Percentiles rank a stretch among this genome's conserved stretches.
These are phyloP conservation scores for Merops nubicus DNA, from an alignment of 2,113 vertebrate species.

Conservation along the genomic window DNA sequence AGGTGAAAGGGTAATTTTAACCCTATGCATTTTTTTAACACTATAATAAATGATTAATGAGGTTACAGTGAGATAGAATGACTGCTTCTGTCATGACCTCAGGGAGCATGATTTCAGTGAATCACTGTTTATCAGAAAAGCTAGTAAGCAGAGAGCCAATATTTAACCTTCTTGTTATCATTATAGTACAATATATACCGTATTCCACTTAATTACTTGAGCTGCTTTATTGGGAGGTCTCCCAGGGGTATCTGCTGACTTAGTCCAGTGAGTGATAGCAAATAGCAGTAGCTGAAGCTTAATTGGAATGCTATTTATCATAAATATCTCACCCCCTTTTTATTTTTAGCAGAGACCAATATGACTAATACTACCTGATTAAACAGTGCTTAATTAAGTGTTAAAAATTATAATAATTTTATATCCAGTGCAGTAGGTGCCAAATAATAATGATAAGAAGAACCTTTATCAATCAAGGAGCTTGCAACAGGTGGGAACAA, in stretches of 20 bases:
- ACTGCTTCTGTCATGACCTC: not conserved
- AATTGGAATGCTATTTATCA: not conserved
- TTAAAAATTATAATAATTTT: constrained; percentile 28
- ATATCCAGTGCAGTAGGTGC: not conserved
- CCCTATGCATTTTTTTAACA: not conserved
- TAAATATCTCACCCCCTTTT: not conserved
- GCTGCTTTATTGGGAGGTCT: not conserved
- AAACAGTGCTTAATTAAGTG: constrained; percentile 30
- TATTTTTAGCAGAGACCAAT: constrained; percentile 4
- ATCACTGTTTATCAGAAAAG: not conserved
- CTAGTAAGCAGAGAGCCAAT: not conserved
- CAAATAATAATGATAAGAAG: not conserved
- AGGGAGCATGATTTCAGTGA: not conserved
- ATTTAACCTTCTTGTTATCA: not conserved
- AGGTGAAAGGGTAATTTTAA: not conserved
- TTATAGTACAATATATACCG: not conserved
- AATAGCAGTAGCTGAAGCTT: not conserved
- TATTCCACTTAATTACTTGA: not conserved
- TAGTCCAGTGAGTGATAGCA: not conserved
- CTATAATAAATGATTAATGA: not conserved
- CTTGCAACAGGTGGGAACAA: not conserved
- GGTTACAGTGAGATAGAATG: not conserved
- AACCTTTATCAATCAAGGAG: not conserved
- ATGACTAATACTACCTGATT: constrained; percentile 35
- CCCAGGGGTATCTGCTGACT: not conserved